Conservation (phyloP, 2,797 vertebrate genomes). For the Halcyon leucocephala region DNA sequence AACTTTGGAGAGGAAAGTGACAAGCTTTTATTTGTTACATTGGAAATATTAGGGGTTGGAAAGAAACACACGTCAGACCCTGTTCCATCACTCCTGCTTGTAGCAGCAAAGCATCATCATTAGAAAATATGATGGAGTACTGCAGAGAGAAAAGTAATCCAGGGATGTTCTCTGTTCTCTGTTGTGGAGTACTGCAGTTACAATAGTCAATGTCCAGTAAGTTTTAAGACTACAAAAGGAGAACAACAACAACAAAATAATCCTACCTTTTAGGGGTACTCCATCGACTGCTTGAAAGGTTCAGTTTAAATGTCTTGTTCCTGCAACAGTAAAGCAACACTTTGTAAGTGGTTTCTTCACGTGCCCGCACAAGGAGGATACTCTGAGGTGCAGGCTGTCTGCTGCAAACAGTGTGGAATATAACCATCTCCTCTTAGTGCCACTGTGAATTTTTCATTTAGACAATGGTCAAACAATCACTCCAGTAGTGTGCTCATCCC, state of each 20-base stretch:
- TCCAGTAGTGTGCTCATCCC: slow-evolving; percentile 7
- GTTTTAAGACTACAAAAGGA: background rate
- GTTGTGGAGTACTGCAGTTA: background rate
- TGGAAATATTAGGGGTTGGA: background rate
- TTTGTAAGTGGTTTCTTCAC: background rate
- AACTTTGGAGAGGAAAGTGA: background rate
- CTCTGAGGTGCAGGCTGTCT: background rate
- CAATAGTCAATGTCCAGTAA: background rate
- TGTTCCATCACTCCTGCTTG: background rate
- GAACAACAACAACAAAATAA: background rate
- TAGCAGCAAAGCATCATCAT: background rate
- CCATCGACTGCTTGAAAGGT: slow-evolving; percentile 36
- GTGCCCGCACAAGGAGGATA: background rate
- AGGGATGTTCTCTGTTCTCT: background rate
- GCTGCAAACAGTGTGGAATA: background rate
- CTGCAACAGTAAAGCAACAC: slow-evolving; percentile 58
- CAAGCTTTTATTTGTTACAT: background rate
- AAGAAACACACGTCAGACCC: background rate
- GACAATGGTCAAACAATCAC: background rate
- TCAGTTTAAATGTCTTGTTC: slow-evolving; percentile 42
- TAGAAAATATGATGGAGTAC: background rate
- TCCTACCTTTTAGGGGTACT: slow-evolving; percentile 57
- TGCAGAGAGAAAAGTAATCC: background rate
- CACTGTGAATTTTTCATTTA: background rate
- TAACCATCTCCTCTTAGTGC: background rate